Evolutionary conservation across 2,888 invertebrate species (phyloP).

Genomic region (Protophormia terraenovae): DNA sequence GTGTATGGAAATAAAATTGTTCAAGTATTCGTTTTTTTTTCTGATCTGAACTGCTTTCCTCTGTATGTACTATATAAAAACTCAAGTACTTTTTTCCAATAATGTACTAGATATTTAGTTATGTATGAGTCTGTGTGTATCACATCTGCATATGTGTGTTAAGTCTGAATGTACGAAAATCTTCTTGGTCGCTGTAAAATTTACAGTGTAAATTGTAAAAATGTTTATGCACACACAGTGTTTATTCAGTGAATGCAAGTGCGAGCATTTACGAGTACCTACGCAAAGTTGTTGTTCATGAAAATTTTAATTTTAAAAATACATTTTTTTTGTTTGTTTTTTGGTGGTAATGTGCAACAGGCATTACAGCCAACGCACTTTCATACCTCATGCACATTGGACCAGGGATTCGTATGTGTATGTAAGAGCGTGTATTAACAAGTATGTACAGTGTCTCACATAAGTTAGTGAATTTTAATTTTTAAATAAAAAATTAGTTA

Average conservation of each 20-base stretch:
- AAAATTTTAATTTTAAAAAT: slow-evolving; percentile 68
- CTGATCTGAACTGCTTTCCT: background rate
- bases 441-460: no score
- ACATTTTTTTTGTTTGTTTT: slow-evolving; percentile 51
- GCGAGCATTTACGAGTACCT: slow-evolving; percentile 64
- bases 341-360: slow-evolving; percentile 37
- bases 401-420: background rate
- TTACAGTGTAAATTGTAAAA: background rate
- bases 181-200: background rate
- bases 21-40: background rate
- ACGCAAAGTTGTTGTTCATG: slow-evolving; percentile 73
- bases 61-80: background rate
- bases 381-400: slow-evolving; percentile 47
- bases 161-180: background rate
- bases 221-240: slow-evolving; percentile 1
- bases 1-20: background rate
- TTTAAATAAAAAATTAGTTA: no score
- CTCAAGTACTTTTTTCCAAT: slow-evolving; percentile 13
- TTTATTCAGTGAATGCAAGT: background rate
- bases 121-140: background rate
- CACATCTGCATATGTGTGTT: background rate
- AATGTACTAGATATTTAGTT: background rate
- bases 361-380: slow-evolving; percentile 58
- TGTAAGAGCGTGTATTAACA: background rate
- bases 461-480: no score